Evolutionary conservation across 2,113 vertebrate genomes (phyloP).

Genomic region (Nothobranchius furzeri): DNA sequence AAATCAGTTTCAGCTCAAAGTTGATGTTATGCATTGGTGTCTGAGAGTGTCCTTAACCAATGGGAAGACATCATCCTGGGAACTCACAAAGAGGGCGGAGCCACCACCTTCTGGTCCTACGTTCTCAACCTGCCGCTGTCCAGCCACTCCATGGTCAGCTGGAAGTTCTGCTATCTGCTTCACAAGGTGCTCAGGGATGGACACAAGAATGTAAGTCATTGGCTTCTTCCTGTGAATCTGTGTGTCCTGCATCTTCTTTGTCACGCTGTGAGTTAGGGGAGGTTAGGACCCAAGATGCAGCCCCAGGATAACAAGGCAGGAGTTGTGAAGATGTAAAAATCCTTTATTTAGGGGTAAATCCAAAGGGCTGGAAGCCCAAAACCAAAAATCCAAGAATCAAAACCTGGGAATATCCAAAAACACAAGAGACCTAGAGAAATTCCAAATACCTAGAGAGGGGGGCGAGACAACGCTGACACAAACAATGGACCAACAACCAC

Average conservation of each 20-base stretch:
- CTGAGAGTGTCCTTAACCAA: constrained; percentile 77
- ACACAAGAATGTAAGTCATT: constrained; percentile 82
- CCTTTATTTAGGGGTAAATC: too few relatives aligned
- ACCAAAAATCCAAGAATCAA: too few relatives aligned
- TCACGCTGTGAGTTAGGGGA: background rate
- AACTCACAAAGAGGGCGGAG: constrained; percentile 91
- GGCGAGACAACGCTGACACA: too few relatives aligned
- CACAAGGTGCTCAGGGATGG: constrained; percentile 94
- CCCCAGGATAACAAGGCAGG: too few relatives aligned
- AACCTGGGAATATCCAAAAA: too few relatives aligned
- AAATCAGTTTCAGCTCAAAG: background rate
- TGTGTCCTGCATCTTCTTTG: accelerated
- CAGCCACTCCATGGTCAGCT: constrained; percentile 91
- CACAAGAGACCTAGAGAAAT: too few relatives aligned
- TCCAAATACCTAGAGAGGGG: too few relatives aligned
- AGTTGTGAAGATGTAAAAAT: too few relatives aligned
- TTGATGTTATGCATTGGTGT: background rate
- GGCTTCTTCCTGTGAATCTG: background rate
- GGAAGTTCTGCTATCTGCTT: constrained; percentile 97
- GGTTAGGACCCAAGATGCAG: too few relatives aligned
- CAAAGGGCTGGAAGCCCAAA: too few relatives aligned
- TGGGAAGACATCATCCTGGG: constrained; percentile 84
- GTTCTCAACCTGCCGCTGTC: constrained; percentile 89
- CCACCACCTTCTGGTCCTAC: constrained; percentile 91
- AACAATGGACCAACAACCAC: too few relatives aligned